Base-by-base conservation (phyloP, 2,113 vertebrate genomes). In the Aegotheles bennettii region DNA sequence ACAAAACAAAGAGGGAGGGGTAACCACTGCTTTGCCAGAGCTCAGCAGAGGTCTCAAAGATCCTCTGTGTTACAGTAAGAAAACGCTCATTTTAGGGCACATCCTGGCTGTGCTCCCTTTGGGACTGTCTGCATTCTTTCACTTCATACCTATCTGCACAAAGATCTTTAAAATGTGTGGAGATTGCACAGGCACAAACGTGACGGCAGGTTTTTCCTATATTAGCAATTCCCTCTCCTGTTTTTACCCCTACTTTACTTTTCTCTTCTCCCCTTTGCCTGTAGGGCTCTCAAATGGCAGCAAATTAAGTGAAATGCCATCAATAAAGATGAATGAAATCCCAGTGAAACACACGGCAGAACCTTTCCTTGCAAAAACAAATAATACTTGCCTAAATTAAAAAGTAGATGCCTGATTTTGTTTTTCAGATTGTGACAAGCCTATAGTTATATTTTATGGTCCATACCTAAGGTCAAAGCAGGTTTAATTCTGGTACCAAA, bases 231-330 rank as follows among this genome's bases (percentile, higher is more conserved):
- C 93, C 83, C 88, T 87, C 28, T 94, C 29, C 73, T 40, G 24
- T 83, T 94, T 95, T 86, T 92, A 79, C 51, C 61, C 57, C 68
- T 89, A 17, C 61, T 93, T 96, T 60, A 50, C 91, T 89, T 87
- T 68, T 64, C 68, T 81, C 19, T 93, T 93, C 65, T 71, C 53
- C 93, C 51, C 53, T 69, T 92, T 95, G 85, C 92, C 88, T 81
- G 77, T 78, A 81, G 90, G 88, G 83, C 80, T 90, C 88, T 96
- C 88, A 96, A 84, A 96, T 80, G 76, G 90, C 83, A 96, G 76
- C 80, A 96, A 94, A 95, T 96, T 90, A 93, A 94, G 80, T 89
- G 86, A 95, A 95, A 96, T 93, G 90, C 65, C 91, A 93, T 87
- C 91, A 94, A 94, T 87, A 96, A 96, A 96, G 94, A 95, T 75